Percentiles rank a stretch among this genome's conserved stretches.
phyloP scores from a whole-genome alignment of 2,113 vertebrate genomes.

The Tichodroma muraria region DNA sequence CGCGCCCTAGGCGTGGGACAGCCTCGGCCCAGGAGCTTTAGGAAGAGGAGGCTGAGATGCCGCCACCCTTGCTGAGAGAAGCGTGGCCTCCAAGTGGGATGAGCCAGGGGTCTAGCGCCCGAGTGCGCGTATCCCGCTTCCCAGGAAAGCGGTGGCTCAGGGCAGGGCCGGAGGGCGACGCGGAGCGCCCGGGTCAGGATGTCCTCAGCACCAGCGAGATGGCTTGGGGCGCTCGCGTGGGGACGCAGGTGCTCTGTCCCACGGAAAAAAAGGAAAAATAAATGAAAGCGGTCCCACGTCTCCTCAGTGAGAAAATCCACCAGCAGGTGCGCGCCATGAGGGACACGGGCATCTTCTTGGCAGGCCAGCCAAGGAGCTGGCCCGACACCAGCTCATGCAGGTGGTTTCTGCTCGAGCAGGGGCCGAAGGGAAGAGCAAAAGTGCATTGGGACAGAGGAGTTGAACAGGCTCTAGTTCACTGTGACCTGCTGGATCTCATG shows the following conservation, averaged over 20 bases:
- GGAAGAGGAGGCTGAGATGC: background rate
- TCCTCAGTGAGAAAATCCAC: background rate
- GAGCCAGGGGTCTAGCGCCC: background rate
- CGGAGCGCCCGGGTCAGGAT: background rate
- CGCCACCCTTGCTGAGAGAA: background rate
- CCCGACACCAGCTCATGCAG: rapidly evolving
- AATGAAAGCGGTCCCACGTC: rapidly evolving
- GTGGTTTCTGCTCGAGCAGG: too few relatives aligned
- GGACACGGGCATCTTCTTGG: background rate
- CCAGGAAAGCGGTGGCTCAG: background rate
- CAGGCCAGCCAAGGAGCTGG: background rate
- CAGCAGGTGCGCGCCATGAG: rapidly evolving
- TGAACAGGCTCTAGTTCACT: rapidly evolving
- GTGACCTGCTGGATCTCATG: background rate
- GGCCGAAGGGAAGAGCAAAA: background rate
- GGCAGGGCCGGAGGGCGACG: background rate
- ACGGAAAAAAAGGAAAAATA: too few relatives aligned
- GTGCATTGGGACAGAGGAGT: rapidly evolving
- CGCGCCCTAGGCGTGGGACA: too few relatives aligned
- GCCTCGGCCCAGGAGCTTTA: background rate
- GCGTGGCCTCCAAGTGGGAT: background rate
- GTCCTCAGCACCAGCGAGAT: rapidly evolving
- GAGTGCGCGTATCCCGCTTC: rapidly evolving
- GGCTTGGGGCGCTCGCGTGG: rapidly evolving
- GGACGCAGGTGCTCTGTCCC: background rate